phyloP scores from a whole-genome alignment of 2,888 invertebrate species.

The Acronicta psi region DNA sequence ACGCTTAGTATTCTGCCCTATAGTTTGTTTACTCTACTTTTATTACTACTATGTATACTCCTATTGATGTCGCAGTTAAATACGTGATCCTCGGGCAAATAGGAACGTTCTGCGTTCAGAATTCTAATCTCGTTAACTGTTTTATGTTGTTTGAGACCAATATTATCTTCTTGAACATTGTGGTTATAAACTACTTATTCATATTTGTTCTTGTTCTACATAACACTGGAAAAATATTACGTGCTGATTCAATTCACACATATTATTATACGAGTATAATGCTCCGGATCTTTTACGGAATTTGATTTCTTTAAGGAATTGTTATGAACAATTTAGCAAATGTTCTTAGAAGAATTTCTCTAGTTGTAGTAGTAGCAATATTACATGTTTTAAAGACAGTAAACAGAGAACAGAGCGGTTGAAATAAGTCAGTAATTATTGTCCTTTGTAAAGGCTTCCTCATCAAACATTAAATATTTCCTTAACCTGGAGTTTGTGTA shows the following conservation, averaged over 20 bases:
- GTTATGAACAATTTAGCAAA: too few species aligned
- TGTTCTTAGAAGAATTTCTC: too few species aligned
- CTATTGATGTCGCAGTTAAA: background rate
- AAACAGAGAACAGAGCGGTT: too few species aligned
- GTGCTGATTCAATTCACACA: background rate
- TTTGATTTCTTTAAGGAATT: too few species aligned
- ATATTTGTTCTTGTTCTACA: constrained; percentile 1
- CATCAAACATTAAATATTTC: too few species aligned
- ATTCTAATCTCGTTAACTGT: constrained; percentile 12
- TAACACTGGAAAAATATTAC: constrained; percentile 2
- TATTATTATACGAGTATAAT: background rate
- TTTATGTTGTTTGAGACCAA: constrained; percentile 14
- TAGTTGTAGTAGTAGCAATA: too few species aligned
- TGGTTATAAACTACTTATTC: background rate
- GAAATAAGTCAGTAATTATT: too few species aligned
- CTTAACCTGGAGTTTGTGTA: too few species aligned
- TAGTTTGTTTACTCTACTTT: background rate
- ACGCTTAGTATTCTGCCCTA: background rate
- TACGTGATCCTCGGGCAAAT: constrained; percentile 17
- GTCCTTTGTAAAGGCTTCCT: background rate
- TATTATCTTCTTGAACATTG: constrained; percentile 6
- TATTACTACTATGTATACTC: constrained; percentile 3
- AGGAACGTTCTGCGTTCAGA: constrained; percentile 4
- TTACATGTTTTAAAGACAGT: too few species aligned
- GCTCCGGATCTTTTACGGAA: too few species aligned